These are phyloP conservation scores for Zoanthus gigantus DNA, from an alignment of 92 coral and sea anemone genomes.

Conservation along the genomic window DNA sequence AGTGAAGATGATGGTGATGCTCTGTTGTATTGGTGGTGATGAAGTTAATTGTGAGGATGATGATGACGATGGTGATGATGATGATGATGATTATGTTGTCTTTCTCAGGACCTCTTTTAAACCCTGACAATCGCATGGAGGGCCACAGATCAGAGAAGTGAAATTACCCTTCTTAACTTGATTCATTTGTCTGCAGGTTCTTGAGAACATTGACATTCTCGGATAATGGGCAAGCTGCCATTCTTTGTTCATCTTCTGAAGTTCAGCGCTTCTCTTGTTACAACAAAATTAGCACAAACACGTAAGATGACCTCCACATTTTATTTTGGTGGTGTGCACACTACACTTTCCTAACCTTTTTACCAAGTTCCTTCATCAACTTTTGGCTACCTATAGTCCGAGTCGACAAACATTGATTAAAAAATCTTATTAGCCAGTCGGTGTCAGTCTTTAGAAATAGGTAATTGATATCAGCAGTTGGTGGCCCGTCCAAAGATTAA, in stretches of 20 bases:
- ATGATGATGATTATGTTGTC: not conserved
- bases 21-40: not conserved
- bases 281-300: slow-evolving; percentile 54
- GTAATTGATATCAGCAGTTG: too few species aligned
- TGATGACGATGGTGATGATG: not conserved
- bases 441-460: too few species aligned
- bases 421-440: too few species aligned
- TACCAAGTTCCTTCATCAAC: too few species aligned
- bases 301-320: slow-evolving; percentile 6
- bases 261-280: slow-evolving; percentile 82
- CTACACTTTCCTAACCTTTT: too few species aligned
- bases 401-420: too few species aligned
- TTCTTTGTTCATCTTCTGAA: slow-evolving; percentile 93
- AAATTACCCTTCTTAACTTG: not conserved
- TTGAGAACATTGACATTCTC: slow-evolving; percentile 86
- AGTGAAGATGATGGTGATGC: too few species aligned
- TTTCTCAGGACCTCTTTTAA: too few species aligned
- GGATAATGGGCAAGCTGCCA: slow-evolving; percentile 89
- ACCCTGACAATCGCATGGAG: too few species aligned
- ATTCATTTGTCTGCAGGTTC: slow-evolving; percentile 59
- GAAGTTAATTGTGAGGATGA: not conserved
- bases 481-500: too few species aligned
- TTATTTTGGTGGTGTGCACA: not conserved
- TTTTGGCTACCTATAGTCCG: too few species aligned
- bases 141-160: too few species aligned